Base-by-base conservation (phyloP, 1,140 invertebrate species). In the Atta texana region DNA sequence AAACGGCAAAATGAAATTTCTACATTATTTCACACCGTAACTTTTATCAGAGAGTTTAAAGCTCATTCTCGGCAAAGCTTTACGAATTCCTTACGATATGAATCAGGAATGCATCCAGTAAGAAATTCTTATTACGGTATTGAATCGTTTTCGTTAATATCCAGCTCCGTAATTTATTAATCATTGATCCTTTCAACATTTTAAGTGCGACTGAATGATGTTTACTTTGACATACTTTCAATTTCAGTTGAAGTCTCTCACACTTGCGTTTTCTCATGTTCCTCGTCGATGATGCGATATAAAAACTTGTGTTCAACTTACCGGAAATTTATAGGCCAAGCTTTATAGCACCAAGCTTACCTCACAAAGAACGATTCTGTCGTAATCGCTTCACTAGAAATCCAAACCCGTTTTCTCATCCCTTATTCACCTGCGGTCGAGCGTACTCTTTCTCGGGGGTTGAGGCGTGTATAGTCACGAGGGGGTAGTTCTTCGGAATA, bases 391-490 rank as follows among this genome's bases (percentile, higher is more conserved):
- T 59, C 59, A 66, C 28, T 16, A 66, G 72, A 82, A 89, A 87
- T 89, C 64, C 85, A 66, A 82, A 82, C 28, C 16, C 63, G 72
- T 57, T 80, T 55, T 55, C 76, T 90, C 87, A 90, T 90, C 81
- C 89, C 59, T 91, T 90, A 91, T 90, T 90, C 89, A 91, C 89
- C 76, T 86, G 87, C 82, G 61, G 85, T 89, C 78, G 85, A 66
- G 77, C 39, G n/a, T 75, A 85, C 68, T 85, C 78, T 90, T 87
- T 89, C 61, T 72, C 31, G 16, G 61, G 16, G 82, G 49, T 64
- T 57, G 80, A 75, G 44, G 82, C 61, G 59, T 78, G 75, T 21
- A 75, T 61, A 86, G 74, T 24, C 82, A 78, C 44, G 44, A 57
- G 61, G 74, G 82, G 71, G 57, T 78, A 77, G 74, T 84, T 63